Percentiles rank a stretch among this genome's conserved stretches.
Evolutionary conservation across 1,140 invertebrate species (phyloP).

Genomic region (Ditylenchus dipsaci): DNA sequence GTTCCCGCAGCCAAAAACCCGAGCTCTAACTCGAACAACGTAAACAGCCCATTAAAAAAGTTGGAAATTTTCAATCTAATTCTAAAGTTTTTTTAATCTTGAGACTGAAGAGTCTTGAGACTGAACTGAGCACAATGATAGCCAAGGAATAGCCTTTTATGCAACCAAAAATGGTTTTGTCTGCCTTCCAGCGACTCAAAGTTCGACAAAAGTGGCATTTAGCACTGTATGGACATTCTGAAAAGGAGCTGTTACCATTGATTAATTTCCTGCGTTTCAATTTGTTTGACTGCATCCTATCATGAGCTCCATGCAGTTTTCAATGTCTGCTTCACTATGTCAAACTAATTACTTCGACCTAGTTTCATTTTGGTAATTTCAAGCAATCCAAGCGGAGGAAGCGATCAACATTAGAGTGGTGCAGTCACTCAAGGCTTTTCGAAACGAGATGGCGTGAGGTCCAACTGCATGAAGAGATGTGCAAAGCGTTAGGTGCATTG

Average conservation of each 20-base stretch:
- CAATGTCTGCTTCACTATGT: conserved; percentile 24
- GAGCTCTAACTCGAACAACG: no score
- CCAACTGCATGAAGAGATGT: background rate
- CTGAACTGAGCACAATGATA: conserved; percentile 28
- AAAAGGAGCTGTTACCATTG: conserved; percentile 14
- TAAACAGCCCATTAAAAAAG: no score
- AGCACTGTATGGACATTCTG: conserved; percentile 24
- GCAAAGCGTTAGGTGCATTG: background rate
- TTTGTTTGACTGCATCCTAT: conserved; percentile 37
- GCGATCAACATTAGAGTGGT: background rate
- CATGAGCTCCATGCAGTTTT: conserved; percentile 41
- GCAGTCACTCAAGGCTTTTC: background rate
- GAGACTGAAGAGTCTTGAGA: no score
- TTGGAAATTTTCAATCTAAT: no score
- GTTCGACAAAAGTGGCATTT: conserved; percentile 21
- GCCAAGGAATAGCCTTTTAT: background rate
- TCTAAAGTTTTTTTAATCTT: no score
- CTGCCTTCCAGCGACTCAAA: conserved; percentile 37
- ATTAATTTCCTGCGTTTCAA: conserved; percentile 27
- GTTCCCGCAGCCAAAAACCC: no score
- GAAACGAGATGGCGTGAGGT: background rate
- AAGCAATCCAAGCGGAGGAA: background rate
- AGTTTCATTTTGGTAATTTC: background rate
- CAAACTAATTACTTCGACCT: background rate
- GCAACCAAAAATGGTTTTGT: conserved; percentile 34